Evolutionary conservation across 2,797 vertebrate species (phyloP), one percentile per base, ranked within the genome.

Genomic region (Pampus argenteus): DNA sequence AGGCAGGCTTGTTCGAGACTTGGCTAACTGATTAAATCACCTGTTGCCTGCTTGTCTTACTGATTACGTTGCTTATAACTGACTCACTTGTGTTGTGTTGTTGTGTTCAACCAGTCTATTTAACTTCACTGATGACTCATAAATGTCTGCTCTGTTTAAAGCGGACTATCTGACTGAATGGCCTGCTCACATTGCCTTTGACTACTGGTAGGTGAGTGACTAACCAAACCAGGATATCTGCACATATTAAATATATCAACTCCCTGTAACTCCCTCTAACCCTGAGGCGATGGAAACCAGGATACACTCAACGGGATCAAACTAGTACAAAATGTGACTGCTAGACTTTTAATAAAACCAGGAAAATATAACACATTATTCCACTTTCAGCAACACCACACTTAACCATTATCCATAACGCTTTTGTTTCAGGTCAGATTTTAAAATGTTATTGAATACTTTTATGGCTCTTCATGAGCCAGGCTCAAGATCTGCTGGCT

Each of bases 1-100:
- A 59, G 29, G 18, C 8, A 17, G 38, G n/a, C 28, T 23, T 28
- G 18, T 25, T 52, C 0, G 48, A 1, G 28, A n/a, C 14, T 55
- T 14, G 22, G 8, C 25, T 47, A 49, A 25, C 13, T 62, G 25
- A 80, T 69, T 17, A 14, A 36, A 6, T 50, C 14, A 66, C 13
- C 36, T 64, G 58, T 40, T 60, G 56, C 23, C 18, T 48, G 31
- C 31, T 28, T 45, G 23, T 7, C 9, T 48, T 40, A 31, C 23
- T 57, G 50, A 17, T 22, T 50, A 42, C 25, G 61, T 44, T 6
- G 50, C 6, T 34, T 42, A 11, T 54, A 47, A 63, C 25, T 36
- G 50, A 28, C 18, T 47, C 36, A 29, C 5, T 14, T 40, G n/a
- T n/a, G n/a, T n/a, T n/a, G n/a, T n/a, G 13, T 18, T 18, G 6